These are phyloP conservation scores for Melanotus villosus DNA, from an alignment of 2,888 invertebrate species.

Conservation along the genomic window DNA sequence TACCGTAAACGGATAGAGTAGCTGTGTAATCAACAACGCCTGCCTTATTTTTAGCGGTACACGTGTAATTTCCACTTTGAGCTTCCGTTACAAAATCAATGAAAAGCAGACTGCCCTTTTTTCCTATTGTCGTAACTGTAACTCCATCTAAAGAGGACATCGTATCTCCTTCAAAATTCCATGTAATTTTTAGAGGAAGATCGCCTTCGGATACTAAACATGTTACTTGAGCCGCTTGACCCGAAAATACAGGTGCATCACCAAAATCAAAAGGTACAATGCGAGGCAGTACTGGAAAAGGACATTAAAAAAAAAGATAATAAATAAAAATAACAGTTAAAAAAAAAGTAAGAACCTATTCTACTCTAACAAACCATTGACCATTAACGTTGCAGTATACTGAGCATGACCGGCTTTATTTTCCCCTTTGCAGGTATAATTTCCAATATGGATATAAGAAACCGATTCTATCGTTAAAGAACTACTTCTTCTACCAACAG, in stretches of 20 bases:
- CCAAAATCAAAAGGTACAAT: constrained; percentile 88
- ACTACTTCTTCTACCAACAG: constrained; percentile 68
- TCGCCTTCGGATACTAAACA: constrained; percentile 77
- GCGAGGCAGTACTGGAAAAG: constrained; percentile 83
- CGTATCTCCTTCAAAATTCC: constrained; percentile 70
- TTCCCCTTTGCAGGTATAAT: constrained; percentile 80
- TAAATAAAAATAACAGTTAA: constrained; percentile 9
- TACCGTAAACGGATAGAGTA: constrained; percentile 66
- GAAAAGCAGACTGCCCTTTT: constrained; percentile 67
- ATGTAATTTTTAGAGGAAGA: constrained; percentile 71
- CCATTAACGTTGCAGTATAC: constrained; percentile 70
- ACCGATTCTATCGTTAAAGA: constrained; percentile 78
- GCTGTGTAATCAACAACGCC: constrained; percentile 64
- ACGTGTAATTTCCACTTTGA: constrained; percentile 67
- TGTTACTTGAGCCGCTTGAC: constrained; percentile 84
- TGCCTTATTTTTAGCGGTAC: constrained; percentile 65
- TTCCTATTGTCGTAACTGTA: constrained; percentile 66
- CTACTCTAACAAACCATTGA: constrained; percentile 73
- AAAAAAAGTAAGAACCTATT: constrained; percentile 8
- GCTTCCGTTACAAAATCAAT: constrained; percentile 64
- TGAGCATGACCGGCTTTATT: constrained; percentile 61
- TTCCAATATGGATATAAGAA: constrained; percentile 79
- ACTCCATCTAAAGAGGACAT: constrained; percentile 63
- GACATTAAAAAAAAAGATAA: constrained; percentile 40
- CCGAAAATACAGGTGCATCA: constrained; percentile 81